Base-by-base conservation (phyloP, 1,140 invertebrate species). In the Tyrophagus putrescentiae region DNA sequence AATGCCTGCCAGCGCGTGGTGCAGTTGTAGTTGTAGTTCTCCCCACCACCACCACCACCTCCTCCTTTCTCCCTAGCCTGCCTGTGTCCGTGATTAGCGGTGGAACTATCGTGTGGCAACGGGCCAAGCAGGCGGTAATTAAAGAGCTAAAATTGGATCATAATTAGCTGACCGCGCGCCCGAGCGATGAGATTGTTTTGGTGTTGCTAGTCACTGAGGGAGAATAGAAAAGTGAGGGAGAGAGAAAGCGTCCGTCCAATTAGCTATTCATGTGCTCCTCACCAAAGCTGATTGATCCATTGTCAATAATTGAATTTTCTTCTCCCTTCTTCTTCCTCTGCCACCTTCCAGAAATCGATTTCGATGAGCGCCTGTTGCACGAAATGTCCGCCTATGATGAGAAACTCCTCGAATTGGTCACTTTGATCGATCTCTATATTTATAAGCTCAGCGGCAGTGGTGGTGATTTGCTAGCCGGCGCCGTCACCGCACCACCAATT, bases 321-420 rank as follows among this genome's bases (percentile, higher is more conserved):
- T 16, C n/a, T n/a, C n/a, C n/a, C n/a, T n/a, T n/a, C n/a, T 16
- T 16, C 2, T 31, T 54, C 13, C 25, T 54, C 39, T 9, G 16
- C 32, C n/a, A n/a, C n/a, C n/a, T n/a, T n/a, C 28, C n/a, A 60
- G 61, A 62, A 21, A 29, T 62, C 3, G 27, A 59, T 13, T 62
- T 50, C 36, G 57, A 62, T 28, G 36, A 59, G 18, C 7, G 18
- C 7, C 32, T 53, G 6, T 13, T 62, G 6, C 11, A 23, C 4
- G 45, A 45, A 52, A 41, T 41, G 4, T 11, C 23, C 5, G 34
- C 28, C 1, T 29, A 54, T 21, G 61, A 62, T 54, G 28, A 53
- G 31, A 59, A 32, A 60, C 32, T 62, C 4, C n/a, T 7, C 23
- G 58, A 62, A 34, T 62, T 62, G 36, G 1, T 5, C 16, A 16